phyloP scores from a whole-genome alignment of 1,140 invertebrate genomes.

The Nomia melanderi region DNA sequence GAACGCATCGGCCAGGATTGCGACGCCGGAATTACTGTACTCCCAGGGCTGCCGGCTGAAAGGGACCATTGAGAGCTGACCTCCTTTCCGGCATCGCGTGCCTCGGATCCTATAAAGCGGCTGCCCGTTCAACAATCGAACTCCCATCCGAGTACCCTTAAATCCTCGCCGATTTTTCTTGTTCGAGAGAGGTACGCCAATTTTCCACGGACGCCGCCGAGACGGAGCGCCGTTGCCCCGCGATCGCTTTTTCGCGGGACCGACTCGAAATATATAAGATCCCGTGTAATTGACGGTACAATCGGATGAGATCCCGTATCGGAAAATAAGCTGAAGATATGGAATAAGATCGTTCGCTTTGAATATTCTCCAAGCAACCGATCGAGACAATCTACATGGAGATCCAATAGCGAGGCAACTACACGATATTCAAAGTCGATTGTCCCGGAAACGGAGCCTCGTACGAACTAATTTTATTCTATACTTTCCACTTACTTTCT shows the following conservation, averaged over 20 bases:
- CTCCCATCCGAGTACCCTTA: not conserved
- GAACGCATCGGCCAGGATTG: constrained; percentile 9
- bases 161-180: not conserved
- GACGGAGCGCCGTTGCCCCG: not conserved
- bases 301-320: no score
- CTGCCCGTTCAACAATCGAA: constrained; percentile 1
- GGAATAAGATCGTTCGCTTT: no score
- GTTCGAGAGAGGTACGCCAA: not conserved
- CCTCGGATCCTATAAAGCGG: not conserved
- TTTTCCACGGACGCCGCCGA: not conserved
- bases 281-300: no score
- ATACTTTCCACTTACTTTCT: no score
- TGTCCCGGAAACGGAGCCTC: no score
- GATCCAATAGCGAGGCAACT: no score
- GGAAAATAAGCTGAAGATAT: no score
- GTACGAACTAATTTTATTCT: no score
- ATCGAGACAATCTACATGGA: no score
- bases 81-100: constrained; percentile 25
- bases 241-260: not conserved
- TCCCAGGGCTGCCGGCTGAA: constrained; percentile 1
- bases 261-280: no score
- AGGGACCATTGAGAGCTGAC: constrained; percentile 31
- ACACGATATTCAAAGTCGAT: no score
- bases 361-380: no score
- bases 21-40: constrained; percentile 15